Evolutionary conservation across 2,113 vertebrate species (phyloP), one percentile per base, ranked within the genome.

Genomic region (Lophotis ruficrista): DNA sequence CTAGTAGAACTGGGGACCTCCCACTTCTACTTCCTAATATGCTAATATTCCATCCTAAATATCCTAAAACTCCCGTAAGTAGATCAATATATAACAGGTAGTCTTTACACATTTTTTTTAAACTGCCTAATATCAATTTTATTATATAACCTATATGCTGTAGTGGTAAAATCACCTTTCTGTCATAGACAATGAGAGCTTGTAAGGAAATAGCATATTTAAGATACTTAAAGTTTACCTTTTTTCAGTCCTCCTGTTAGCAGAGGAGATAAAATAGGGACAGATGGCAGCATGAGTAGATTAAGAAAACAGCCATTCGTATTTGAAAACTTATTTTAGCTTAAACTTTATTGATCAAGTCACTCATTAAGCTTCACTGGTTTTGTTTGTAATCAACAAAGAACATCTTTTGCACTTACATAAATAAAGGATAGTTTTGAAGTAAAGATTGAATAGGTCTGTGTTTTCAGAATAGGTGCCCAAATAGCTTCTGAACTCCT

Each of bases 111-210:
- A 24, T 9, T 7, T 7, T 22, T 77, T 58, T 33, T 7, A 38
- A 58, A 35, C 38, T 30, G 4, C 22, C 6, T 51, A 21, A 7
- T 66, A 57, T 45, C 8, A 80, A 10, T 66, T 83, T 61, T 43
- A 61, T 75, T 90, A 24, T 4, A 64, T 35, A 77, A 48, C 6
- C 12, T 38, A 24, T 25, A 64, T 17, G 24, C 7, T 68, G 9
- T 9, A 33, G 4, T 50, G 7, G 6, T 57, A 71, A 71, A 48
- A 85, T 37, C 21, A 33, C 27, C 10, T 62, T 41, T 62, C 23
- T 81, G 7, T 38, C 1, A 0, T 20, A 72, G 62, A 58, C 21
- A 20, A 31, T 9, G 10, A 33, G n/a, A 57, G 1, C n/a, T 68
- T 68, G 4, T 50, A 35, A 69, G 64, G 24, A 81, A 58, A 38